Conservation (phyloP, 2,113 vertebrate species). For the Leptocoma aspasia region DNA sequence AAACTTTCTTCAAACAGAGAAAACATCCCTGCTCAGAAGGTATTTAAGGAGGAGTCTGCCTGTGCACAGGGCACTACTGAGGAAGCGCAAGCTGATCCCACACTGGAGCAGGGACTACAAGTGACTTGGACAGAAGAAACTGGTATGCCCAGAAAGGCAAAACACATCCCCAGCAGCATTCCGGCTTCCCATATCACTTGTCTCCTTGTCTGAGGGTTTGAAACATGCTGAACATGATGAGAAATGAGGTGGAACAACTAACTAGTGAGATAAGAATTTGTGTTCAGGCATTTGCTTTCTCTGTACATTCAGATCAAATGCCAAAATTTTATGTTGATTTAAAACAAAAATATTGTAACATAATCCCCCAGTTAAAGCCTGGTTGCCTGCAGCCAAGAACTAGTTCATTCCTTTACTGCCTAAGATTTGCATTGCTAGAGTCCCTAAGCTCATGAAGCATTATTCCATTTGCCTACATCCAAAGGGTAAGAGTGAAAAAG, state of each 20-base stretch:
- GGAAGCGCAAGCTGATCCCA: not conserved
- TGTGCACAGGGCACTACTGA: not conserved
- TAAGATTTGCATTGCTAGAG: not conserved
- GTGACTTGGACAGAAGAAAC: not conserved
- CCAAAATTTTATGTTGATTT: not conserved
- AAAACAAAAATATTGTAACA: not conserved
- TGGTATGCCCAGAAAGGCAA: accelerated
- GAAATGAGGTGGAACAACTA: not conserved
- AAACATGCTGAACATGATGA: accelerated
- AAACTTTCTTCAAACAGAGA: not conserved
- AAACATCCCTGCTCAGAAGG: not conserved
- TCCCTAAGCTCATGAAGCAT: not conserved
- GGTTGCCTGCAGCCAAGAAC: not conserved
- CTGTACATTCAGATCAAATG: not conserved
- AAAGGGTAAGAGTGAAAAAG: not conserved
- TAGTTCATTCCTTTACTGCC: not conserved
- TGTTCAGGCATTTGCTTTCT: not conserved
- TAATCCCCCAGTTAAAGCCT: not conserved
- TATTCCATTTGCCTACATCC: not conserved
- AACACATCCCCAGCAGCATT: not conserved
- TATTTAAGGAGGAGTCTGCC: not conserved
- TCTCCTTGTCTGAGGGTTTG: not conserved
- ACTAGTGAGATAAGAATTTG: not conserved
- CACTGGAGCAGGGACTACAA: not conserved
- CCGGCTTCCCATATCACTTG: accelerated